Evolutionary conservation across 2,113 vertebrate species (phyloP).

Genomic region (Chitala chitala): DNA sequence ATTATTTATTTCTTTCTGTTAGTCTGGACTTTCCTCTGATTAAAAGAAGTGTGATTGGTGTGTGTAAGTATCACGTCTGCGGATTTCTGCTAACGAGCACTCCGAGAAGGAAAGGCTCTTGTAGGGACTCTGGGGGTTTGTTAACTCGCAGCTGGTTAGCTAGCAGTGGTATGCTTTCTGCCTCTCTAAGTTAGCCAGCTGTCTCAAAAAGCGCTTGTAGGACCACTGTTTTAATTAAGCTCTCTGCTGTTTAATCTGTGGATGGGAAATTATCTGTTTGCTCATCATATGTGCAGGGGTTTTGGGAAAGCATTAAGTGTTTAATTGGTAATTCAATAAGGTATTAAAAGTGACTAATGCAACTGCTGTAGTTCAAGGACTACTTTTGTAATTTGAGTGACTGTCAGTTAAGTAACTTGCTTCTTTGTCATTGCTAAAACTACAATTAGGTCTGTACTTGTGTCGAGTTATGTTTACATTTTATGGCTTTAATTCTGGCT

Average conservation of each 20-base stretch:
- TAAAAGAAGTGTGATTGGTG: background rate
- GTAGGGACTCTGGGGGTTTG: conserved; percentile 18
- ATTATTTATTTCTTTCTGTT: conserved; percentile 7
- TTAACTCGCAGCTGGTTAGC: conserved; percentile 20
- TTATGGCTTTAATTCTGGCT: background rate
- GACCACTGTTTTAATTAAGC: background rate
- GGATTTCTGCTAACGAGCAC: conserved; percentile 5
- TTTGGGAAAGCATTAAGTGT: background rate
- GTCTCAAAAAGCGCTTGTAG: background rate
- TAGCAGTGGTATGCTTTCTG: background rate
- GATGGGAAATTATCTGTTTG: no score
- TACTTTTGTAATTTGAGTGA: no score
- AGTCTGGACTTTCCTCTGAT: background rate
- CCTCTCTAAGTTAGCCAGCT: background rate
- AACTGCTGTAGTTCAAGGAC: no score
- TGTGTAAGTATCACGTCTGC: conserved; percentile 1
- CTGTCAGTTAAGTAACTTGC: no score
- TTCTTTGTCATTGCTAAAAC: no score
- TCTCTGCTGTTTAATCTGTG: background rate
- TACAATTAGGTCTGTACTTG: no score
- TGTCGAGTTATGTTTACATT: background rate
- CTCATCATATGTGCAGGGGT: background rate
- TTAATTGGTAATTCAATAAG: no score
- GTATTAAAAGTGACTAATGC: no score
- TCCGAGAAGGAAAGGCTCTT: conserved; percentile 24